Evolutionary conservation across 2,888 invertebrate genomes (phyloP).

Genomic region (Leptothorax acervorum): DNA sequence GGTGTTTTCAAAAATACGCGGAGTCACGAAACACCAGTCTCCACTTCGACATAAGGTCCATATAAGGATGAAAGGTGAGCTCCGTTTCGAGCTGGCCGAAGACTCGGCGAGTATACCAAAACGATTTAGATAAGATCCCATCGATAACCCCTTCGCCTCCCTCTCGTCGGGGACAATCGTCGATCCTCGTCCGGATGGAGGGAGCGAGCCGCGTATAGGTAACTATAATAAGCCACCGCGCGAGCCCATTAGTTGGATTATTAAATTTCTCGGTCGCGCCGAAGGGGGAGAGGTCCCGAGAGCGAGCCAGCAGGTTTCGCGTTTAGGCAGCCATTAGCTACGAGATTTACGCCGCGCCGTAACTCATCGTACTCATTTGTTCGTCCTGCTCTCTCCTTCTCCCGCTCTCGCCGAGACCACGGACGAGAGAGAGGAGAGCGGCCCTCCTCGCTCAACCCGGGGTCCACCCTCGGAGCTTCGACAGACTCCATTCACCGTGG

Average conservation of each 20-base stretch:
- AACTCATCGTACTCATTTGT: conserved; percentile 85
- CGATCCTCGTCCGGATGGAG: conserved; percentile 31
- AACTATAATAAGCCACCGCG: conserved; percentile 83
- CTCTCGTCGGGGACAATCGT: conserved; percentile 36
- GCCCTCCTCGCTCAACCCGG: conserved; percentile 62
- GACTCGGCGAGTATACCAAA: conserved; percentile 1
- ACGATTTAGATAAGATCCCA: conserved; percentile 46
- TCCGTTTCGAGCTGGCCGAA: background rate
- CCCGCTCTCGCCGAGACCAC: conserved; percentile 64
- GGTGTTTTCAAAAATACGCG: background rate
- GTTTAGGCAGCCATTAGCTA: conserved; percentile 85
- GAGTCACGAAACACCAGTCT: background rate
- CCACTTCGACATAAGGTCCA: background rate
- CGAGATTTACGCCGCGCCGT: conserved; percentile 85
- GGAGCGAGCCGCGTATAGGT: conserved; percentile 54
- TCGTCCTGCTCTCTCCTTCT: conserved; percentile 75
- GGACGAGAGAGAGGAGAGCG: conserved; percentile 32
- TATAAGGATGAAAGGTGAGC: background rate
- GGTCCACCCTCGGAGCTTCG: conserved; percentile 71
- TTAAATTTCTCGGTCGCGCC: conserved; percentile 85
- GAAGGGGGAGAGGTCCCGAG: conserved; percentile 60
- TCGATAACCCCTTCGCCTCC: conserved; percentile 38
- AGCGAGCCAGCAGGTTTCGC: conserved; percentile 83
- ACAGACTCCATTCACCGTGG: conserved; percentile 73
- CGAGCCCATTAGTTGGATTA: conserved; percentile 85